Conservation (phyloP, 2,888 invertebrate genomes). For the Rutpela maculata region DNA sequence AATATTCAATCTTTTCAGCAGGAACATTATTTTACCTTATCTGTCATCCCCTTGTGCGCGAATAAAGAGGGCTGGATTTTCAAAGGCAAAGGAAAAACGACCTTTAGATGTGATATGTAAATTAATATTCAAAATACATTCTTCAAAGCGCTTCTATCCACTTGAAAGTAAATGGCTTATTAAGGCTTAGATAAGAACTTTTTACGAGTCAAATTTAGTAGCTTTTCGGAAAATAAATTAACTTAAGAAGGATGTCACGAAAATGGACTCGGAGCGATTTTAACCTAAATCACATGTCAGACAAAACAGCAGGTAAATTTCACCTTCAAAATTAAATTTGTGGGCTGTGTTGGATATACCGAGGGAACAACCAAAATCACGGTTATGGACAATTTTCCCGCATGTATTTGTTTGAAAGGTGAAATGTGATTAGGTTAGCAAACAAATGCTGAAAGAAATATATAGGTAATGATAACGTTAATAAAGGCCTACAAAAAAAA, state of each 20-base stretch:
- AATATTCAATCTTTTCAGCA: slow-evolving; percentile 32
- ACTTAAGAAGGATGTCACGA: slow-evolving; percentile 2
- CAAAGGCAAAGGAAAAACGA: slow-evolving; percentile 21
- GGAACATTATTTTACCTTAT: slow-evolving; percentile 39
- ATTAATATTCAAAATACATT: slow-evolving; percentile 39
- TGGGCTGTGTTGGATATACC: background rate
- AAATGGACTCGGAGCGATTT: background rate
- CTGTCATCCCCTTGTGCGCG: slow-evolving; percentile 20
- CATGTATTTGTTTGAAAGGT: too few species aligned
- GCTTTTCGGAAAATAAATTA: slow-evolving; percentile 22
- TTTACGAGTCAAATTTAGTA: slow-evolving; percentile 23
- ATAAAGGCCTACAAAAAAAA: too few species aligned
- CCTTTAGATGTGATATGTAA: slow-evolving; percentile 32
- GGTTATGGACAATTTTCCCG: too few species aligned
- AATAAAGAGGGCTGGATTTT: slow-evolving; percentile 27
- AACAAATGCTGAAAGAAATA: too few species aligned
- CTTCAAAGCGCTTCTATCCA: slow-evolving; percentile 3
- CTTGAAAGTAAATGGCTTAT: slow-evolving; percentile 40
- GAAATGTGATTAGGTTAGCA: too few species aligned
- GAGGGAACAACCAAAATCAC: too few species aligned
- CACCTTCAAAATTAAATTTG: background rate
- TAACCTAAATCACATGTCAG: background rate
- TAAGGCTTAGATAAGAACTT: slow-evolving; percentile 18
- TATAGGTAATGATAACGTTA: too few species aligned
- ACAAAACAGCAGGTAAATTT: background rate